Evolutionary conservation across 2,888 invertebrate species (phyloP).

Genomic region (Eucriotettix oculatus): DNA sequence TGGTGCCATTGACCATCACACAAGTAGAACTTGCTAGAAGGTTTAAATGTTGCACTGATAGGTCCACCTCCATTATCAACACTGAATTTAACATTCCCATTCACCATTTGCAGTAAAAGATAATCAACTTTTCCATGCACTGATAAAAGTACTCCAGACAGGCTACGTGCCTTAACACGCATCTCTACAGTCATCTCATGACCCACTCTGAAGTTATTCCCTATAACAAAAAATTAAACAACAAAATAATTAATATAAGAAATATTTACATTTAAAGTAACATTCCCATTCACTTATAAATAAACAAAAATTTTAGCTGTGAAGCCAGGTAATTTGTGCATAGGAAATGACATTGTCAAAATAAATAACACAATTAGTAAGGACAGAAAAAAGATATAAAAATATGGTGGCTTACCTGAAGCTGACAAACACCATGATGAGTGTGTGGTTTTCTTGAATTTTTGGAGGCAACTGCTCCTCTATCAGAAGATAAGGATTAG

Average conservation of each 20-base stretch:
- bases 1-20: slow-evolving; percentile 95
- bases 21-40: slow-evolving; percentile 47
- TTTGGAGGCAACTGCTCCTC: too few relatives aligned
- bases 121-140: slow-evolving; percentile 73
- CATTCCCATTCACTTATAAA: too few relatives aligned
- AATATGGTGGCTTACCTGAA: too few relatives aligned
- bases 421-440: too few relatives aligned
- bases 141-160: slow-evolving; percentile 70
- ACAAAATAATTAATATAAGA: not conserved
- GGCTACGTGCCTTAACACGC: slow-evolving; percentile 72
- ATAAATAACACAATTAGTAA: too few relatives aligned
- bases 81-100: slow-evolving; percentile 67
- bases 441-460: too few relatives aligned
- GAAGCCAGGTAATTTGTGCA: too few relatives aligned
- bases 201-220: slow-evolving; percentile 65
- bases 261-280: too few relatives aligned
- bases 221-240: slow-evolving; percentile 22
- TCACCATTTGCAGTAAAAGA: slow-evolving; percentile 70
- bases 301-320: not conserved
- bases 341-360: too few relatives aligned
- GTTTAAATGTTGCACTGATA: slow-evolving; percentile 52
- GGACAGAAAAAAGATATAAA: too few relatives aligned
- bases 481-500: too few relatives aligned
- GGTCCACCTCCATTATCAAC: slow-evolving; percentile 73
- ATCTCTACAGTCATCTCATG: slow-evolving; percentile 59